These are phyloP conservation scores for Cebus imitator DNA, from an alignment of 2,113 vertebrate genomes.

Conservation along the genomic window DNA sequence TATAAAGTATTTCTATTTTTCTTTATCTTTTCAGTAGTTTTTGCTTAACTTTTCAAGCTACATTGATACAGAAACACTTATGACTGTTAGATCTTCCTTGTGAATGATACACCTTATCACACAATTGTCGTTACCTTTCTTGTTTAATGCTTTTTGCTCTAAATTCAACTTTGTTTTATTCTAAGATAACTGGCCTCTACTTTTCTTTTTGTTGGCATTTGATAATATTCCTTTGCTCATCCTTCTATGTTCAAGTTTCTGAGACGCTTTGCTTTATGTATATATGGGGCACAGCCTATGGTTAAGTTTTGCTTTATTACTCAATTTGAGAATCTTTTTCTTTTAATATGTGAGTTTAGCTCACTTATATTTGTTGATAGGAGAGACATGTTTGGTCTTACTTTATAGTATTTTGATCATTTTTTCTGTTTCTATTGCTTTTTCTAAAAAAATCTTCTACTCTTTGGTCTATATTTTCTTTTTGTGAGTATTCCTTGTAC, in stretches of 20 bases:
- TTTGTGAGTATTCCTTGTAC: not conserved
- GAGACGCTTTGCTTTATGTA: not conserved
- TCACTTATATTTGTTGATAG: not conserved
- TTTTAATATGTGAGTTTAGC: not conserved
- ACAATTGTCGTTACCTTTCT: not conserved
- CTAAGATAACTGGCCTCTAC: not conserved
- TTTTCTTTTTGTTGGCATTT: not conserved
- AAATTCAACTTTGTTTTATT: not conserved
- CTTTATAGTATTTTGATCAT: not conserved
- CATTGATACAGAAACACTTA: not conserved
- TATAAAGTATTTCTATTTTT: not conserved
- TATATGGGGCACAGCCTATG: not conserved
- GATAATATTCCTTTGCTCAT: not conserved
- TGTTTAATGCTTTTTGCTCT: not conserved
- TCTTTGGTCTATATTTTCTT: not conserved
- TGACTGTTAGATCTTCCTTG: not conserved
- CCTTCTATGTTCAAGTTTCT: not conserved
- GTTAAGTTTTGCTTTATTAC: not conserved
- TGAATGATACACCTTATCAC: not conserved
- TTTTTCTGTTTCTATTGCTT: not conserved
- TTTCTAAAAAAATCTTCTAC: not conserved
- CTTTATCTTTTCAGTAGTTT: not conserved
- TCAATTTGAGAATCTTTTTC: not conserved
- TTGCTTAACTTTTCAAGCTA: not conserved
- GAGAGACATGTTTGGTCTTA: not conserved